A percentile compares a stretch with the other conserved stretches of the same genome.
Conservation (phyloP, 2,888 invertebrate genomes). For the Pharmacophagus antenor region DNA sequence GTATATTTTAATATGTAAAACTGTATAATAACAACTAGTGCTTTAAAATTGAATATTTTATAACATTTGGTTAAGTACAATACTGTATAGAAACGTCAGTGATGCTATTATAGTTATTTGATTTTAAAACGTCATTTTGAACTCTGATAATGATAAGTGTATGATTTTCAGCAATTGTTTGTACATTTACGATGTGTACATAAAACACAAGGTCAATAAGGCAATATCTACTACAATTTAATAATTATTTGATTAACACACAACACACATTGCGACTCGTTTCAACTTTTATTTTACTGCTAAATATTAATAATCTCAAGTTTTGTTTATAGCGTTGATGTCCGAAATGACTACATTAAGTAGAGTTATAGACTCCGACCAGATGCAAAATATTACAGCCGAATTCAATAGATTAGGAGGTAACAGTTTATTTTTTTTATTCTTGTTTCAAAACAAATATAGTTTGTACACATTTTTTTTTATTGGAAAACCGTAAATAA, state of each 20-base stretch:
- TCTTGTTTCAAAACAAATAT: not conserved
- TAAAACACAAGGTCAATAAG: conserved; percentile 28
- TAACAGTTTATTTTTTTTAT: conserved; percentile 43
- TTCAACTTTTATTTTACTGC: not conserved
- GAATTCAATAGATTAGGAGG: conserved; percentile 73
- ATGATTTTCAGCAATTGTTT: conserved; percentile 28
- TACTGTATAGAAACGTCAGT: not conserved
- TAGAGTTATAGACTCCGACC: conserved; percentile 62
- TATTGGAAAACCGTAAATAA: not conserved
- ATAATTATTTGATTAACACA: conserved; percentile 33
- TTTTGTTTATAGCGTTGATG: conserved; percentile 4
- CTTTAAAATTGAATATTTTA: too few species aligned
- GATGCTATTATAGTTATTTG: not conserved
- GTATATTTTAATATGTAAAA: too few species aligned
- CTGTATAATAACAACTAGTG: too few species aligned
- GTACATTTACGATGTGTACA: conserved; percentile 34
- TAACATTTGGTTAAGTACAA: too few species aligned
- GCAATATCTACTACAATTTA: conserved; percentile 36
- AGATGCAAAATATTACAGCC: conserved; percentile 60
- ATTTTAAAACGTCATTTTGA: not conserved
- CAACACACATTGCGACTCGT: conserved; percentile 14
- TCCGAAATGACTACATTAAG: conserved; percentile 56
- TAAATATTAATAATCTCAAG: not conserved
- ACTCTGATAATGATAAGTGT: not conserved
- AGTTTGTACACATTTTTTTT: not conserved